Conservation (phyloP, 2,797 vertebrate genomes). For the Sitta carolinensis region DNA sequence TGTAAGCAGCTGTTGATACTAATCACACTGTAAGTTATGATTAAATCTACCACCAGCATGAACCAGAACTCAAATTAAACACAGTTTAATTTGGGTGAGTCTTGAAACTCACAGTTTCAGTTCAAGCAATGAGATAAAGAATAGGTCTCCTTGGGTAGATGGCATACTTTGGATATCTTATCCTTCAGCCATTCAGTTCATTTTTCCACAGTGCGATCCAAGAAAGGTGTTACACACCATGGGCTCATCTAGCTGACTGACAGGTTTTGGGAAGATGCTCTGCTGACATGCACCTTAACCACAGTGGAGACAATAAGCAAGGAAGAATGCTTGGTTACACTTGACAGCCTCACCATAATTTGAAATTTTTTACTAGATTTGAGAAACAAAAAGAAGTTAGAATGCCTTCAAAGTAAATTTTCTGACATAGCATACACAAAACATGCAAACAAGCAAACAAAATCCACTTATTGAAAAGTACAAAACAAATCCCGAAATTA, state of each 20-base stretch:
- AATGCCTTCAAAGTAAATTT: not conserved
- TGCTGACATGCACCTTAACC: not conserved
- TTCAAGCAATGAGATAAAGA: not conserved
- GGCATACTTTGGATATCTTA: not conserved
- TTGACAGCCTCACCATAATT: not conserved
- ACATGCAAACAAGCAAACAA: not conserved
- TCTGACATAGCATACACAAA: not conserved
- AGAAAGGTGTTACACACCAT: not conserved
- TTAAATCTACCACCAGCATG: not conserved
- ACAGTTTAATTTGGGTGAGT: not conserved
- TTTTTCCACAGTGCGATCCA: not conserved
- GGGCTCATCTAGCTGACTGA: not conserved
- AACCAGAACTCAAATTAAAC: not conserved
- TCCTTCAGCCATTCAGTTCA: not conserved
- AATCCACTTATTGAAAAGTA: not conserved
- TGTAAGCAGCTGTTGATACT: not conserved
- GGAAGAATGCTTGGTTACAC: not conserved
- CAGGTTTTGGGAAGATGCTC: not conserved
- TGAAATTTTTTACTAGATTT: not conserved
- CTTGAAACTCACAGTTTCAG: not conserved
- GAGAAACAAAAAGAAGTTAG: not conserved
- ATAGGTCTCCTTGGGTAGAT: not conserved
- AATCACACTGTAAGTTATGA: not conserved
- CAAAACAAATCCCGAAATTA: not conserved
- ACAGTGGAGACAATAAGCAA: not conserved